These are phyloP conservation scores for Aporophyla lueneburgensis DNA, from an alignment of 2,888 invertebrate species.

Conservation along the genomic window DNA sequence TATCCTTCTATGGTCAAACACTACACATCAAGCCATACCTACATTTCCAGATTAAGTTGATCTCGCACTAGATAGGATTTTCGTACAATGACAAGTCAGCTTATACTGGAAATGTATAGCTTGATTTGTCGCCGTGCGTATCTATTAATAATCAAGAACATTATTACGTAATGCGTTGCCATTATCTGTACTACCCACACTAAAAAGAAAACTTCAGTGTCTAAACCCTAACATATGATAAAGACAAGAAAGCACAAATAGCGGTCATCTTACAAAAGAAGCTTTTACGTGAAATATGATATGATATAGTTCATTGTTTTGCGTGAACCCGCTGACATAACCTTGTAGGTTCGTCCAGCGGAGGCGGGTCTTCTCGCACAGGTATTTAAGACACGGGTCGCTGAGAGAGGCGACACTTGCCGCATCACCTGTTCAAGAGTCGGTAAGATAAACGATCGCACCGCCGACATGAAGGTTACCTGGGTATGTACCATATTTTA, in stretches of 20 bases:
- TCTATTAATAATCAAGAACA: background rate
- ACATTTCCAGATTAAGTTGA: too few species aligned
- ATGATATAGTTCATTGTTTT: conserved; percentile 64
- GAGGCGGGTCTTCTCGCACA: conserved; percentile 70
- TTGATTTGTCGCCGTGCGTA: too few species aligned
- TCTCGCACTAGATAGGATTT: too few species aligned
- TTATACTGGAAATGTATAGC: too few species aligned
- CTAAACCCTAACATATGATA: background rate
- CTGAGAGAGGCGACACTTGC: conserved; percentile 79
- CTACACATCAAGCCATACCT: too few species aligned
- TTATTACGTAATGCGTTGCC: background rate
- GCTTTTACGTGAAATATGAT: conserved; percentile 41
- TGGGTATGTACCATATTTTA: conserved; percentile 79
- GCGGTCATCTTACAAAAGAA: conserved; percentile 29
- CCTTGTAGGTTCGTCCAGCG: conserved; percentile 79
- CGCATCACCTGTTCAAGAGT: conserved; percentile 76
- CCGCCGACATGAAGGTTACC: conserved; percentile 77
- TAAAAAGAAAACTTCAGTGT: background rate
- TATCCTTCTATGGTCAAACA: background rate
- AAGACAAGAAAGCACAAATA: conserved; percentile 17
- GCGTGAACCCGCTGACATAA: conserved; percentile 76
- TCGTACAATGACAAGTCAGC: too few species aligned
- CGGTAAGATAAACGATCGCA: conserved; percentile 65
- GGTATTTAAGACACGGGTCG: conserved; percentile 82
- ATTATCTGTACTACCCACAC: background rate